phyloP scores from a whole-genome alignment of 2,888 invertebrate genomes.

The Hirtodrosophila alboralis region DNA sequence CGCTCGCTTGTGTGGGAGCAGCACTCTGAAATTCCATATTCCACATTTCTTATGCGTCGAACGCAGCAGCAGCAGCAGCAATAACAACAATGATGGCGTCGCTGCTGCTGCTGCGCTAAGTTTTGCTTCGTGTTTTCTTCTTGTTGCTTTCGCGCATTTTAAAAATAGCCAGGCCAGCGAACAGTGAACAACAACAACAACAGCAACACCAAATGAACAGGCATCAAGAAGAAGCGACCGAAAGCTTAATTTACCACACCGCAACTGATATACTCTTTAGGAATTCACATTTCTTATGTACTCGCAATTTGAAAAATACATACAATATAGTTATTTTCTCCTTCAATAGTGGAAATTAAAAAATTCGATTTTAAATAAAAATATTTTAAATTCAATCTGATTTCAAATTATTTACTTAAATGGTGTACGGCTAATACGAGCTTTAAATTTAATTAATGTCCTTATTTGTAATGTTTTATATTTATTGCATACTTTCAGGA shows the following conservation, averaged over 20 bases:
- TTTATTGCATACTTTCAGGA: conserved; percentile 46
- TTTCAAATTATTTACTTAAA: background rate
- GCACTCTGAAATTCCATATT: conserved; percentile 68
- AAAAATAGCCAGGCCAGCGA: conserved; percentile 71
- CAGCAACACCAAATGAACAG: conserved; percentile 51
- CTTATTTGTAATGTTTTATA: conserved; percentile 3
- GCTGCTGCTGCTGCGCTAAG: conserved; percentile 57
- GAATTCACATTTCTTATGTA: background rate
- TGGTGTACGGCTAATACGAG: too few species aligned
- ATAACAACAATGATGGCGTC: conserved; percentile 60
- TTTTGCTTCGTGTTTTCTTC: conserved; percentile 55
- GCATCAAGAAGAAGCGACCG: conserved; percentile 16
- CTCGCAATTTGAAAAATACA: too few species aligned
- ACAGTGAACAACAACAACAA: conserved; percentile 45
- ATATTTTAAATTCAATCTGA: too few species aligned
- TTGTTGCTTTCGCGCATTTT: conserved; percentile 71
- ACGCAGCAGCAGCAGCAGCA: conserved; percentile 42
- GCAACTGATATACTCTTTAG: conserved; percentile 31
- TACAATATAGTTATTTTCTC: too few species aligned
- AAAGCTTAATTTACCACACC: conserved; percentile 4
- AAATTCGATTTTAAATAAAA: too few species aligned
- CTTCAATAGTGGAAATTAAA: too few species aligned
- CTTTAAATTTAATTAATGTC: background rate
- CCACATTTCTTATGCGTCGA: conserved; percentile 60
- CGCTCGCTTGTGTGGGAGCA: conserved; percentile 44